Conservation (phyloP, 2,113 vertebrate species). For the Anarrhichthys ocellatus region DNA sequence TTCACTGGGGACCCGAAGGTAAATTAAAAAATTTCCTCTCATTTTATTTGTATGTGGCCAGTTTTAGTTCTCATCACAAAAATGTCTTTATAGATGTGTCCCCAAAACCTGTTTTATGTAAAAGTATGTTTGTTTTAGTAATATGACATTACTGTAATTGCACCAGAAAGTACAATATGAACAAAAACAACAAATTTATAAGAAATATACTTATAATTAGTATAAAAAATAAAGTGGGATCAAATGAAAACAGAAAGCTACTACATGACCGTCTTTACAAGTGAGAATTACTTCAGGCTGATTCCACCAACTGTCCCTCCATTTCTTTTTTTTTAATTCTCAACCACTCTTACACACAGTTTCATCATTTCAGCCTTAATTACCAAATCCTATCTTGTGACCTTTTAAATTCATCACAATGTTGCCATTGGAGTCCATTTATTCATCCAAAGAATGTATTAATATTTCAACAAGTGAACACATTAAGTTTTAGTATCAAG, state of each 20-base stretch:
- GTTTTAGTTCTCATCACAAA: conserved; percentile 9
- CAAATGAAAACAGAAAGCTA: conserved; percentile 1
- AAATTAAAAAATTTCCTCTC: conserved; percentile 57
- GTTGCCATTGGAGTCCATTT: conserved; percentile 2
- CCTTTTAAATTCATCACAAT: neutral
- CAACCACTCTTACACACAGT: conserved; percentile 39
- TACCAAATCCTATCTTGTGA: conserved; percentile 7
- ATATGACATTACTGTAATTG: neutral
- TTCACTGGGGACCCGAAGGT: conserved; percentile 86
- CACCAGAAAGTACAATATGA: neutral
- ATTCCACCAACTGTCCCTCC: conserved; percentile 28
- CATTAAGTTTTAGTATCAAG: neutral
- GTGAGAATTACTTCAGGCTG: conserved; percentile 11
- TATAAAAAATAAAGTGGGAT: neutral
- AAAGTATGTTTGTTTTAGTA: neutral
- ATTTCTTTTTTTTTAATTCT: neutral
- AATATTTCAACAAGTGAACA: conserved; percentile 12
- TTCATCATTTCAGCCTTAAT: conserved; percentile 49
- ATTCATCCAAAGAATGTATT: neutral
- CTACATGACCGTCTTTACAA: conserved; percentile 11
- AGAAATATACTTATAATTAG: neutral
- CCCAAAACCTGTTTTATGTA: neutral
- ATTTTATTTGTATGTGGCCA: neutral
- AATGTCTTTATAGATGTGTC: neutral
- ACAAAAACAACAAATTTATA: neutral